Evolutionary conservation across 1,140 invertebrate species (phyloP).

Genomic region (Drosophila funebris): DNA sequence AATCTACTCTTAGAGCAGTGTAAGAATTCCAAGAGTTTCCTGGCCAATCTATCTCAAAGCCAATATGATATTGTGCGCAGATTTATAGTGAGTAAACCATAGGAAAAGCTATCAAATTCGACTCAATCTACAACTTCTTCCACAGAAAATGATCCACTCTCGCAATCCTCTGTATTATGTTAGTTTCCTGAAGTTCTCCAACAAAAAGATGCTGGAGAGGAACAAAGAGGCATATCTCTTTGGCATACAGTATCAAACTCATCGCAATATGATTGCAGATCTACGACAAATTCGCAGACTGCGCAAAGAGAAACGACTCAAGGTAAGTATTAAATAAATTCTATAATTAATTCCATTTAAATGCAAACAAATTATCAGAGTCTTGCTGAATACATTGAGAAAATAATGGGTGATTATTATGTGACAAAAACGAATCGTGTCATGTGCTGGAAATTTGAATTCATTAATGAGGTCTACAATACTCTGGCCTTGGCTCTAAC

Average conservation of each 20-base stretch:
- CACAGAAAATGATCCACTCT: conserved; percentile 75
- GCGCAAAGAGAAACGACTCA: conserved; percentile 31
- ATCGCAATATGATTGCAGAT: conserved; percentile 66
- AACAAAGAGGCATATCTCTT: conserved; percentile 55
- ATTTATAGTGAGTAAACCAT: conserved; percentile 48
- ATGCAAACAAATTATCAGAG: neutral
- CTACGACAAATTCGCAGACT: conserved; percentile 53
- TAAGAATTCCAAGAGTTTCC: conserved; percentile 38
- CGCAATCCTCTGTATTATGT: conserved; percentile 66
- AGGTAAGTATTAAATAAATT: neutral
- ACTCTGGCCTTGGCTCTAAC: conserved; percentile 60
- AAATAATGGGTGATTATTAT: conserved; percentile 74
- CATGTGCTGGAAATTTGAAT: conserved; percentile 82
- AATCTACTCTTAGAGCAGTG: conserved; percentile 57
- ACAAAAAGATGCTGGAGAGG: conserved; percentile 57
- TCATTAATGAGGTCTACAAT: conserved; percentile 78
- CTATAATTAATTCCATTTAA: neutral
- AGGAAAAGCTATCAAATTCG: neutral
- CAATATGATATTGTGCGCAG: conserved; percentile 64
- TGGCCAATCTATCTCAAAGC: conserved; percentile 11
- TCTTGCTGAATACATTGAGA: conserved; percentile 10
- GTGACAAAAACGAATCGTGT: conserved; percentile 70
- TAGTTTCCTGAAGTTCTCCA: conserved; percentile 51
- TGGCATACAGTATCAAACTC: conserved; percentile 74
- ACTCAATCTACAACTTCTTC: too few relatives aligned